A percentile compares a stretch with the other conserved stretches of the same genome.
Conservation (phyloP, 2,888 invertebrate species). For the Exephanes ischioxanthus region DNA sequence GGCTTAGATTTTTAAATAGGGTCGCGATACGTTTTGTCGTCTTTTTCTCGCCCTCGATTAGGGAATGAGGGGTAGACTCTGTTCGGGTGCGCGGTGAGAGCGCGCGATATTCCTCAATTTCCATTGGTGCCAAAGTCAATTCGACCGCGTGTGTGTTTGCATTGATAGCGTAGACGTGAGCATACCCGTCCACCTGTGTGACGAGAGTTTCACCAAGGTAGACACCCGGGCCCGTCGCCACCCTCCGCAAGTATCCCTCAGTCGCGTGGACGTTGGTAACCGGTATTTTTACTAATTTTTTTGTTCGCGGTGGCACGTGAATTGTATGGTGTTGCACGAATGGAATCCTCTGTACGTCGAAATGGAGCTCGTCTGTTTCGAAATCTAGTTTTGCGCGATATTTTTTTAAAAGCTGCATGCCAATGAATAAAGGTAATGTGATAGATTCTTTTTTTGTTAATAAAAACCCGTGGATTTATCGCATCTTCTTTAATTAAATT, state of each 20-base stretch:
- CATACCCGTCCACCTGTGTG: neutral
- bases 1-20: neutral
- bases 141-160: neutral
- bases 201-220: conserved; percentile 8
- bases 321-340: neutral
- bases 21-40: neutral
- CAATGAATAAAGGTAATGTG: conserved; percentile 5
- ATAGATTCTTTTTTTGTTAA: neutral
- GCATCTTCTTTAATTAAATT: neutral
- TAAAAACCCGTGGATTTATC: neutral
- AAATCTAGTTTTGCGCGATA: neutral
- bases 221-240: neutral
- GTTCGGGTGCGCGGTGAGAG: neutral
- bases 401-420: neutral
- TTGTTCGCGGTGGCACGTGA: neutral
- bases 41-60: neutral
- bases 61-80: no score
- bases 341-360: neutral
- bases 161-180: conserved; percentile 2
- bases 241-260: neutral
- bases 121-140: neutral
- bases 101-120: neutral
- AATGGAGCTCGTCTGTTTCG: neutral
- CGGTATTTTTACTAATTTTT: neutral
- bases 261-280: no score